phyloP scores from a whole-genome alignment of 2,888 invertebrate genomes.

The Drosophila kuntzei region DNA sequence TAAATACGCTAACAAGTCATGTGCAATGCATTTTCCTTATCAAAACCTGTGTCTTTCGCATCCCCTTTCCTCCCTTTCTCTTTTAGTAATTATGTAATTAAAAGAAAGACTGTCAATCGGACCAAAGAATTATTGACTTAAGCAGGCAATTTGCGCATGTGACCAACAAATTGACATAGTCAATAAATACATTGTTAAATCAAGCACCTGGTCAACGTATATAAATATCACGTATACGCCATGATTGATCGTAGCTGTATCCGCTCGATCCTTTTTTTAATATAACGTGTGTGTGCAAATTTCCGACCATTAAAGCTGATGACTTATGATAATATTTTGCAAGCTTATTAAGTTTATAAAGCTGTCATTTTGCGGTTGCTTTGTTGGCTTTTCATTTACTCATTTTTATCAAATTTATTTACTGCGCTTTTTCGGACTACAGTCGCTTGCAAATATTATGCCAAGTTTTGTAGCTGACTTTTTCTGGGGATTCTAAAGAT shows the following conservation, averaged over 20 bases:
- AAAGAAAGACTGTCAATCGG: slow-evolving; percentile 1
- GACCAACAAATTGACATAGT: slow-evolving; percentile 43
- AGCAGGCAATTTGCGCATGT: slow-evolving; percentile 52
- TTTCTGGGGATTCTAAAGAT: slow-evolving; percentile 30
- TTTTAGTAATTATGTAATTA: slow-evolving; percentile 33
- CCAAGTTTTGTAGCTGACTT: slow-evolving; percentile 14
- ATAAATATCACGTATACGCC: slow-evolving; percentile 56
- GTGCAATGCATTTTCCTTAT: slow-evolving; percentile 59
- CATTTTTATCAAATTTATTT: slow-evolving; percentile 30
- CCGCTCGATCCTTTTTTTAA: slow-evolving; percentile 49
- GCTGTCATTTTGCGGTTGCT: slow-evolving; percentile 38
- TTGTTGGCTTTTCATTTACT: slow-evolving; percentile 27
- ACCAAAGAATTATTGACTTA: slow-evolving; percentile 6
- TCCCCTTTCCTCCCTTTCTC: not conserved
- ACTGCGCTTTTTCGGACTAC: slow-evolving; percentile 27
- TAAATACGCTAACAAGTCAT: slow-evolving; percentile 30
- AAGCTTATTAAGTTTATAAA: slow-evolving; percentile 26
- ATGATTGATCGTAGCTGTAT: slow-evolving; percentile 16
- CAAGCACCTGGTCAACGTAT: slow-evolving; percentile 9
- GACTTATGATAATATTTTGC: slow-evolving; percentile 44
- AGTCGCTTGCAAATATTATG: slow-evolving; percentile 37
- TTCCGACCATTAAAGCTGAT: slow-evolving; percentile 33
- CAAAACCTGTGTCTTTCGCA: slow-evolving; percentile 3
- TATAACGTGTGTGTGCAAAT: slow-evolving; percentile 42
- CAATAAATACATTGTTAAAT: slow-evolving; percentile 9